phyloP scores from a whole-genome alignment of 2,888 invertebrate genomes.

The Dryadula phaetusa region DNA sequence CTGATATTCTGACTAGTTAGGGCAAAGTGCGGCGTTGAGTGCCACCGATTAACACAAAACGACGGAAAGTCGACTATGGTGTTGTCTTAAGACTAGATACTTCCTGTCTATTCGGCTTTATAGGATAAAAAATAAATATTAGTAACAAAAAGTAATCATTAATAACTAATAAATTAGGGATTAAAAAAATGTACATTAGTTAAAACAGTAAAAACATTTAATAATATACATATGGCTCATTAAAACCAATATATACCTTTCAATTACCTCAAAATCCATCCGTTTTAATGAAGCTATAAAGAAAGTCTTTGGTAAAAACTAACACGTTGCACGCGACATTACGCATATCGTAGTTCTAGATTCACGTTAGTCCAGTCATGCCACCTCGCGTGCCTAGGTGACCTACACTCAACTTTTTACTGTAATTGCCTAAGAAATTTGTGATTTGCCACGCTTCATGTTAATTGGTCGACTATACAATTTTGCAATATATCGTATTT shows the following conservation, averaged over 20 bases:
- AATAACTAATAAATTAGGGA: too few relatives aligned
- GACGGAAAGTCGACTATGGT: too few relatives aligned
- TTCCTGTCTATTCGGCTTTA: too few relatives aligned
- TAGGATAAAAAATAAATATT: too few relatives aligned
- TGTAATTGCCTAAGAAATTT: constrained; percentile 25
- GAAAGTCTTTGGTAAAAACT: constrained; percentile 28
- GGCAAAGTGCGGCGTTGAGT: too few relatives aligned
- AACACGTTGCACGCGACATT: constrained; percentile 41
- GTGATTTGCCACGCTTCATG: constrained; percentile 22
- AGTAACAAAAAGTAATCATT: too few relatives aligned
- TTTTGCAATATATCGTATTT: constrained; percentile 15
- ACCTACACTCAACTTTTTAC: constrained; percentile 41
- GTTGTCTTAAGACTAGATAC: too few relatives aligned
- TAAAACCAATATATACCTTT: constrained; percentile 41
- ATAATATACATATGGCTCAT: constrained; percentile 16
- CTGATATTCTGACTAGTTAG: too few relatives aligned
- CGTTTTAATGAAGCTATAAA: constrained; percentile 46
- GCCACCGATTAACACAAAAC: too few relatives aligned
- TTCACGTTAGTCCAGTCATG: constrained; percentile 49
- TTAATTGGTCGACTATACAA: constrained; percentile 3
- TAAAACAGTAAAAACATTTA: too few relatives aligned
- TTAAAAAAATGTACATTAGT: too few relatives aligned
- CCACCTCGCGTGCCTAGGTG: constrained; percentile 52
- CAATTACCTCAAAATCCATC: constrained; percentile 43
- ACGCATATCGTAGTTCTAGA: constrained; percentile 47